Evolutionary conservation across 2,113 vertebrate species (phyloP).

Genomic region (Myotis davidii): DNA sequence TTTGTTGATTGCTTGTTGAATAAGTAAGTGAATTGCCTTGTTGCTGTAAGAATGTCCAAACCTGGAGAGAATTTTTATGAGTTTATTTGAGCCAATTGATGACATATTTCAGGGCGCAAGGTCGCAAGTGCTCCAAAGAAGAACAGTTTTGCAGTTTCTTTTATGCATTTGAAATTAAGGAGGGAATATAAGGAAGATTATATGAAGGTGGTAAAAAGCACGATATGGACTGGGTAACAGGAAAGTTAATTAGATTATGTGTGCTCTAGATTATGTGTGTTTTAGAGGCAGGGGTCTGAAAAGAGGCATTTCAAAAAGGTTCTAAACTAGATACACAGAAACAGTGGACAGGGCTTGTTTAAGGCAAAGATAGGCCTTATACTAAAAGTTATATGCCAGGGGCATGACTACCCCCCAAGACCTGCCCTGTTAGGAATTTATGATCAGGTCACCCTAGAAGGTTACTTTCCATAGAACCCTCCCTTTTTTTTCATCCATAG

Average conservation of each 20-base stretch:
- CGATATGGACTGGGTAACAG: too few species aligned
- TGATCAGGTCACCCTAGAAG: not conserved
- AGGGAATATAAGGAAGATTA: not conserved
- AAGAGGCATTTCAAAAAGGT: not conserved
- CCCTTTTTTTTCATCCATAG: not conserved
- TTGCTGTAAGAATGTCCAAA: not conserved
- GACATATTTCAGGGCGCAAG: not conserved
- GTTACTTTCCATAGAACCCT: not conserved
- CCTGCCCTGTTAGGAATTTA: not conserved
- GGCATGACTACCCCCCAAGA: not conserved
- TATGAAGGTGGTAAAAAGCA: not conserved
- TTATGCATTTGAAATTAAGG: not conserved
- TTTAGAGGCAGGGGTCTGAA: not conserved
- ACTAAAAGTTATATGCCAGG: not conserved
- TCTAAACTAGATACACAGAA: not conserved
- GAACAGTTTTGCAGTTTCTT: not conserved
- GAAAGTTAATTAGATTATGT: not conserved
- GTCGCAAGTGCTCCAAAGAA: not conserved
- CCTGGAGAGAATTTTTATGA: not conserved
- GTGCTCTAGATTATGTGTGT: not conserved
- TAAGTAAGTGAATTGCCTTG: slow-evolving; percentile 1
- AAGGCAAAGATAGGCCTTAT: not conserved
- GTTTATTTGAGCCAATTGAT: not conserved
- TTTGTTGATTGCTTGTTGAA: not conserved
- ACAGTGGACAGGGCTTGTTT: not conserved